A percentile compares a stretch with the other conserved stretches of the same genome.
Evolutionary conservation across 2,888 invertebrate species (phyloP).

Genomic region (Julus scandinavius): DNA sequence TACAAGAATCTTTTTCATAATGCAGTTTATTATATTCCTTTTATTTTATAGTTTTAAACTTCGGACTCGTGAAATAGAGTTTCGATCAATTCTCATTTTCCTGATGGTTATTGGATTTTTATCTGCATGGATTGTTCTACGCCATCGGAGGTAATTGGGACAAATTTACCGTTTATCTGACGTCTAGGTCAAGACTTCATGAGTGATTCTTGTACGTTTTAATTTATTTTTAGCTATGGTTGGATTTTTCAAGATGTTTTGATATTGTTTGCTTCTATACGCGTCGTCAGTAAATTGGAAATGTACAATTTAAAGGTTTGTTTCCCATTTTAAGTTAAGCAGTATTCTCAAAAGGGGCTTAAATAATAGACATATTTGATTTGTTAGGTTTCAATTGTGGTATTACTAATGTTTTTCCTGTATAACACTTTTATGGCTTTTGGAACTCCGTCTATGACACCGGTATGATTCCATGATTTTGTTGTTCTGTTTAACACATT

Average conservation of each 20-base stretch:
- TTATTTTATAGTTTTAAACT: background rate
- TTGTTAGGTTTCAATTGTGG: background rate
- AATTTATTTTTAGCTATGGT: conserved; percentile 42
- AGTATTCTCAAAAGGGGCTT: background rate
- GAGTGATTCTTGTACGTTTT: background rate
- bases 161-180: background rate
- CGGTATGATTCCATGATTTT: background rate
- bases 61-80: background rate
- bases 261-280: conserved; percentile 1
- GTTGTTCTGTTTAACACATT: background rate
- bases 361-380: background rate
- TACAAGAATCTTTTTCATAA: no score
- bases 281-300: background rate
- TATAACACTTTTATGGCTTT: conserved; percentile 37
- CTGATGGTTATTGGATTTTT: background rate
- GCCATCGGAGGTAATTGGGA: conserved; percentile 13
- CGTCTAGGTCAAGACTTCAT: background rate
- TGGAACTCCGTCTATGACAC: conserved; percentile 30
- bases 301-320: conserved; percentile 45
- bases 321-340: no score
- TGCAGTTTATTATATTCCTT: no score
- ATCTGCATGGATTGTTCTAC: background rate
- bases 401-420: background rate
- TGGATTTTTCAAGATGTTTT: conserved; percentile 47
- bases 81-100: conserved; percentile 31